Base-by-base conservation (phyloP, 2,888 invertebrate species). In the Lithophane leautieri region DNA sequence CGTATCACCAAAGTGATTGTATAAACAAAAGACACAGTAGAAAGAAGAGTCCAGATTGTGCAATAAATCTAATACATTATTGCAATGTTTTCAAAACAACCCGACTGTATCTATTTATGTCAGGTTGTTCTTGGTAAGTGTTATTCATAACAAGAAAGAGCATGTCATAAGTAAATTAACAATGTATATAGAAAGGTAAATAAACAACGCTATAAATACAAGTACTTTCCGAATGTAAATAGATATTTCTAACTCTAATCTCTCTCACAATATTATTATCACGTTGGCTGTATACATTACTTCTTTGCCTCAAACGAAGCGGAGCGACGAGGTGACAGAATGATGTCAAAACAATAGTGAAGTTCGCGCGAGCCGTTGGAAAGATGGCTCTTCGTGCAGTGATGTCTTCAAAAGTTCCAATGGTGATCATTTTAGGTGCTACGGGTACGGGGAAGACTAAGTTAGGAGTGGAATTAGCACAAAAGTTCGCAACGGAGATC, bases 371-470 rank as follows among this genome's bases (percentile, higher is more conserved):
- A 72, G 85, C 90, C 67, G 86, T 78, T 79, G 58, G 76, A 70
- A 89, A 79, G 82, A 96, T 96, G 96, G 96, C 96, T 91, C 85
- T 96, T 62, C 93, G 94, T 85, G 90, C 92, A 85, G 93, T 94
- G 84, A 89, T 95, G 78, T 91, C 92, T 86, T 94, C 94, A 73
- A 93, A 93, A 90, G 91, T 96, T 89, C 98, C 98, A 84, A 95
- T 98, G 91, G 97, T 99, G 89, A 98, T 99, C 70, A 98, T 99
- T 95, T 97, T 99, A 86, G 99, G 99, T 88, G 98, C 99, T 52
- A 99, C 99, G 60, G 99, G 99, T 16, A 98, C 98, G 11, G 99
- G 99, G 75, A 99, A 99, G 97, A 99, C 99, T 1, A 99, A 99
- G 95, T 96, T 99, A 87, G 98, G 99, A 76, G 97, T 99, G 77